Base-by-base conservation (phyloP, 2,888 invertebrate species). In the Caenorhabditis becei region DNA sequence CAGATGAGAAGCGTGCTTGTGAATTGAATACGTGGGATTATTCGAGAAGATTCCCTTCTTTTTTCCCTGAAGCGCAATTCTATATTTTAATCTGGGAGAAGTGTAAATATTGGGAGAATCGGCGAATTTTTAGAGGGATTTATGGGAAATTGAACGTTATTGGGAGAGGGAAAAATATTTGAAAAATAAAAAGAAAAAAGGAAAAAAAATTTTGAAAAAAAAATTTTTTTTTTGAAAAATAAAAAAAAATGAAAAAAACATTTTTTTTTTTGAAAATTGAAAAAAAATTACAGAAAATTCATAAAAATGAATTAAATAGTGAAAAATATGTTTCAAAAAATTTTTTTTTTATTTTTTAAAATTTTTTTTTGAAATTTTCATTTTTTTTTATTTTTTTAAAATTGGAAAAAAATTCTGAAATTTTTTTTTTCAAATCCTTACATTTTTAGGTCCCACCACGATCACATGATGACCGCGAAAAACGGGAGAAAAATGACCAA, bases 391-490 rank as follows among this genome's bases (percentile, higher is more conserved):
- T 5, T 32, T 32, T 10, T 4, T 10, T 7, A 32, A 4, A 44
- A 44, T n/a, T 44, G 4, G 5, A 18, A n/a, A 44, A 14, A 10
- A 18, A 18, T 11, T 14, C 8, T 41, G 14, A n/a, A n/a, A n/a
- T n/a, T n/a, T n/a, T n/a, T n/a, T n/a, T n/a, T n/a, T n/a, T n/a
- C n/a, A n/a, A n/a, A n/a, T n/a, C n/a, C n/a, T n/a, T n/a, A n/a
- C n/a, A n/a, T n/a, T n/a, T n/a, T n/a, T n/a, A n/a, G n/a, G n/a
- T n/a, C n/a, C n/a, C n/a, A n/a, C n/a, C n/a, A n/a, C n/a, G 10
- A 14, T 47, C 49, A 58, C 49, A 16, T 41, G 58, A 49, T 47
- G 49, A 49, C 20, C 47, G 49, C 37, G 26, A 35, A 70, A 70
- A 41, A 59, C 20, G 14, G 3, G 11, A 37, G 16, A 16, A 41